Evolutionary conservation across 2,888 invertebrate species (phyloP), one percentile per base, ranked within the genome.

Genomic region (Halictus ligatus): DNA sequence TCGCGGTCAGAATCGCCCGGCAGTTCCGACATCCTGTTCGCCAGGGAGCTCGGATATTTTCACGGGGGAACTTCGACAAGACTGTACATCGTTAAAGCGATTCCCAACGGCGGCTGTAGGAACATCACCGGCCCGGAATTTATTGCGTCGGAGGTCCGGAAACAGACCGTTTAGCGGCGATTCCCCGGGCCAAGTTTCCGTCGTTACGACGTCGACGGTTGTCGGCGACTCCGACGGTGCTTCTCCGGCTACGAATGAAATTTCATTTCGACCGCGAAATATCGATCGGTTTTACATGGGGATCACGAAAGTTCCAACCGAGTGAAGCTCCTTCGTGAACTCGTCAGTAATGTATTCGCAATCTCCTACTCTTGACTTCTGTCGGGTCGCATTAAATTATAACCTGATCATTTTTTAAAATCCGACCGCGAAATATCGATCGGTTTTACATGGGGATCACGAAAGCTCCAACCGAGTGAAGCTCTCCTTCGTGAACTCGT

Each of bases 111-210:
- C 69, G 54, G 54, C 54, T 21, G 83, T 48, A 35, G 78, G 74
- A 79, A 80, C 76, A 83, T 79, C 64, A 43, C 76, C 69, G 60
- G 48, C 43, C 29, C 74, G 76, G 60, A 84, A 85, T 84, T 84
- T 80, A 85, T 84, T 60, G 69, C 43, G 71, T 40, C 48, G 48
- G 29, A 60, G 58, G 74, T 74, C 67, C 64, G 71, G 78, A 60
- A 83, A 83, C 43, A 76, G 80, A n/a, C 67, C 83, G 80, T 89
- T 89, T 88, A 87, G 77, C 46, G 73, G 54, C 87, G 50, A 60
- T 71, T 54, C 75, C 79, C 43, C 54, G 40, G 67, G 72, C 64
- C 76, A 80, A 85, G 88, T 89, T 81, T 84, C 80, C 83, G 73
- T 73, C 83, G 81, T 83, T 76, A 76, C 75, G 48, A 50, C 67